Base-by-base conservation (phyloP, 2,797 vertebrate species). In the Sitta carolinensis region DNA sequence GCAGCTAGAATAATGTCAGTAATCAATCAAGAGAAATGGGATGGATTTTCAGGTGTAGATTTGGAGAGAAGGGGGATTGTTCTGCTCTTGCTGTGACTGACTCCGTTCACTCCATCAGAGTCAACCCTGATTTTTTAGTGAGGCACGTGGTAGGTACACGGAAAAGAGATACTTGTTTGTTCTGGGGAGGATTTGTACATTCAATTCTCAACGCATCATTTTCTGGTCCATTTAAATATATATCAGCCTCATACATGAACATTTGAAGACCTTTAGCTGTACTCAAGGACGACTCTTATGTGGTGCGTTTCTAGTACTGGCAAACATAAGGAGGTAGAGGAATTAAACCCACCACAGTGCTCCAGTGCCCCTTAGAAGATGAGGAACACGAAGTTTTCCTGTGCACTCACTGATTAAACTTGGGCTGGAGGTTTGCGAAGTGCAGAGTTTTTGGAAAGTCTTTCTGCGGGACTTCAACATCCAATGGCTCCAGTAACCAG, bases 361-460 rank as follows among this genome's bases (percentile, higher is more conserved):
- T 97, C 81, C 90, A 87, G 88, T 95, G 85, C 89, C 93, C 95
- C 82, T 94, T 95, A 97, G 81, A 96, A 96, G 96, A 97, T 93
- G 94, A 97, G 95, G 86, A 97, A 87, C 95, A 59, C n/a, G 84
- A 95, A 92, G 94, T 95, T 87, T 93, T 88, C 84, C 87, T 27
- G 86, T 70, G 75, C 79, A 83, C 69, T 94, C 95, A 89, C 85
- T 91, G 87, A 79, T 95, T 95, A 94, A 93, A 84, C 94, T 95
- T 96, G 96, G 94, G 95, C 94, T 97, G 96, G 97, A 98, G 97
- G 95, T 98, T 97, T 97, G 97, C 96, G 95, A 97, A 97, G 96
- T 93, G 96, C 97, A 96, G 89, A 96, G 75, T 96, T 97, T 97
- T 94, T 95, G 87, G 87, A 93, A 94, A 74, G 85, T 95, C 87